These are phyloP conservation scores for Eurystomus glaucurus DNA, from an alignment of 2,797 vertebrate genomes.

Conservation along the genomic window DNA sequence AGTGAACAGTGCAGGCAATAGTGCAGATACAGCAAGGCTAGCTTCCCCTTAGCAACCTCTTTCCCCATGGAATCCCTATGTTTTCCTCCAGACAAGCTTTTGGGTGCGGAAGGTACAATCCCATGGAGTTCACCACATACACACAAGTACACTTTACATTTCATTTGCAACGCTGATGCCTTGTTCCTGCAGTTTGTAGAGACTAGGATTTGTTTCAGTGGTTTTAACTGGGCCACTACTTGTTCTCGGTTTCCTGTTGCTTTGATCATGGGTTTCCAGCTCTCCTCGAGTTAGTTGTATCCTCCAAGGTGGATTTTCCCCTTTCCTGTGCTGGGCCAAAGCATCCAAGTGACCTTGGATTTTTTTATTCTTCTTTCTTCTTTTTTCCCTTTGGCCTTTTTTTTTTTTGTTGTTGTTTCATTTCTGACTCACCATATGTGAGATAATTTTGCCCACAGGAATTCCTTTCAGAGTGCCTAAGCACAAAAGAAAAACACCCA, in stretches of 20 bases:
- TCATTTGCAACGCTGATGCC: background rate
- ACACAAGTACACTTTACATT: background rate
- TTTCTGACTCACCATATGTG: constrained; percentile 84
- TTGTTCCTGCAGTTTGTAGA: background rate
- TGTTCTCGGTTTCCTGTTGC: constrained; percentile 40
- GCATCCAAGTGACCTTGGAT: constrained; percentile 78
- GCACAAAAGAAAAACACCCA: constrained; percentile 85
- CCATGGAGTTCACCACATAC: background rate
- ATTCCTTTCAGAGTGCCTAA: constrained; percentile 84
- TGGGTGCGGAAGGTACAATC: background rate
- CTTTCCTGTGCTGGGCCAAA: constrained; percentile 78
- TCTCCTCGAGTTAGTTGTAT: constrained; percentile 48
- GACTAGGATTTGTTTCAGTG: background rate
- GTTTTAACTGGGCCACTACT: constrained; percentile 9
- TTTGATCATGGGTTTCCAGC: constrained; percentile 48
- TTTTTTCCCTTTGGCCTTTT: background rate
- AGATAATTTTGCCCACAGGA: constrained; percentile 84
- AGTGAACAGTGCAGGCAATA: background rate
- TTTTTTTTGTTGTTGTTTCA: constrained; percentile 45
- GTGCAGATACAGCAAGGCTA: background rate
- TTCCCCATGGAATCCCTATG: background rate
- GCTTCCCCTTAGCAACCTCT: background rate
- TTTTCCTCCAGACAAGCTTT: background rate
- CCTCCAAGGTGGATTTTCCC: constrained; percentile 79
- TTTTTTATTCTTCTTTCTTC: background rate